Evolutionary conservation across 2,888 invertebrate genomes (phyloP).

Genomic region (Hirtodrosophila histrioides): DNA sequence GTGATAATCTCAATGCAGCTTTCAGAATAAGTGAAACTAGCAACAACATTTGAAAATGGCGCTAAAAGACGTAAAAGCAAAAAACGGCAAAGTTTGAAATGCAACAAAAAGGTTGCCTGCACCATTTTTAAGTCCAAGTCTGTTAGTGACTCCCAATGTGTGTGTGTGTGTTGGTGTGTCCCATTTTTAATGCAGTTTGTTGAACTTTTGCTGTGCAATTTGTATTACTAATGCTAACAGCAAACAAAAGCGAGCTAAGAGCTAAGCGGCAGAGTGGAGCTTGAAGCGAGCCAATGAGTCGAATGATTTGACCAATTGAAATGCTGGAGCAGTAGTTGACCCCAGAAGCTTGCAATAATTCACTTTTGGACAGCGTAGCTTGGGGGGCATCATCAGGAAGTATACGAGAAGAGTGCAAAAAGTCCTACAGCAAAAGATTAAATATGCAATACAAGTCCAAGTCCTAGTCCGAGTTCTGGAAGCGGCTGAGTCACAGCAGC

Average conservation of each 20-base stretch:
- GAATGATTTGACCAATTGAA: constrained; percentile 72
- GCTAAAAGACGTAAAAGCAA: constrained; percentile 26
- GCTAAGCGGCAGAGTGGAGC: constrained; percentile 11
- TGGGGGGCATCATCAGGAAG: constrained; percentile 7
- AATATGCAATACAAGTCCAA: constrained; percentile 64
- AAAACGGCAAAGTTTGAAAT: constrained; percentile 25
- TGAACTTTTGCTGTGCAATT: constrained; percentile 67
- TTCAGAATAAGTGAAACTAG: constrained; percentile 13
- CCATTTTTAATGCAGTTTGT: constrained; percentile 68
- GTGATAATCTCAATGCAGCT: no score
- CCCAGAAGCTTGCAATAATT: constrained; percentile 63
- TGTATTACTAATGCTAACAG: constrained; percentile 66
- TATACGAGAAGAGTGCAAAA: constrained; percentile 17
- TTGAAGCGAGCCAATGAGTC: constrained; percentile 64
- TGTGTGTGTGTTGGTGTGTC: constrained; percentile 30
- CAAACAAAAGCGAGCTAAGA: constrained; percentile 57
- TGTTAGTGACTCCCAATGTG: constrained; percentile 9
- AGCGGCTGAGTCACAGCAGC: constrained; percentile 15
- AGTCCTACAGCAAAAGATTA: constrained; percentile 52
- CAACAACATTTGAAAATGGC: constrained; percentile 2
- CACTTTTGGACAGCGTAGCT: constrained; percentile 48
- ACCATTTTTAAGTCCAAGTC: constrained; percentile 39
- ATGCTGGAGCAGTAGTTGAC: constrained; percentile 39
- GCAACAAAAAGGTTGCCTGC: constrained; percentile 40
- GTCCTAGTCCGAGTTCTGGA: constrained; percentile 11